Evolutionary conservation across 2,113 vertebrate species (phyloP), one percentile per base, ranked within the genome.

Genomic region (Gyps fulvus): DNA sequence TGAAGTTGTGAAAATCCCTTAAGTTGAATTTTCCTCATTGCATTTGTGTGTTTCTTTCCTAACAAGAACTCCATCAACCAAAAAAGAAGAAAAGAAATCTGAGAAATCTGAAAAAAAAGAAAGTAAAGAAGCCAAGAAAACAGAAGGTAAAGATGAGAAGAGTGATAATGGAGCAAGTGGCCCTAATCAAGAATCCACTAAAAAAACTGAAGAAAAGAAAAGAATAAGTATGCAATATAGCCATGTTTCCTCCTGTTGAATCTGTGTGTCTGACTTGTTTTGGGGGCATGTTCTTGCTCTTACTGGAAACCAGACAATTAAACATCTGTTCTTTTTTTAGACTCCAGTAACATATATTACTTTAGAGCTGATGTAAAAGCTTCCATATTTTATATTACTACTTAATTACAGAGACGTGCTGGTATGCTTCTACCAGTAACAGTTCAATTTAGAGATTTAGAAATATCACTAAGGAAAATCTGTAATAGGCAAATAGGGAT

Each of bases 71-170:
- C 98, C 95, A 1, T 99, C 98, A 84, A 96, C 98, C 76, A 99
- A 99, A 98, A 99, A 99, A 94, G 99, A 99, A 83, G 99, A 99
- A 52, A 99, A 99, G 97, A 99, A 99, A 80, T 98, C 98, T n/a
- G 99, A 99, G 42, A 99, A 99, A 95, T 97, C 97, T 5, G 98
- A 99, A 87, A 99, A 99, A 81, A 99, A 99, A 95, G 99, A 99
- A 91, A 98, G 86, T 93, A 99, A 99, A 96, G 99, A 99, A 61
- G 12, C 84, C 74, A 99, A 99, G 97, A 99, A 99, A 98, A 96
- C 89, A 58, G 99, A 99, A 65, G 81, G 96, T 73, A 99, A 98
- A 98, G 98, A 98, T 70, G 98, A 98, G 93, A 99, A 99, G 97
- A 98, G 92, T 76, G 99, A 99, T 31, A 98, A 98, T 6, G 97